phyloP scores from a whole-genome alignment of 2,113 vertebrate genomes.

The Corydoras sp. region DNA sequence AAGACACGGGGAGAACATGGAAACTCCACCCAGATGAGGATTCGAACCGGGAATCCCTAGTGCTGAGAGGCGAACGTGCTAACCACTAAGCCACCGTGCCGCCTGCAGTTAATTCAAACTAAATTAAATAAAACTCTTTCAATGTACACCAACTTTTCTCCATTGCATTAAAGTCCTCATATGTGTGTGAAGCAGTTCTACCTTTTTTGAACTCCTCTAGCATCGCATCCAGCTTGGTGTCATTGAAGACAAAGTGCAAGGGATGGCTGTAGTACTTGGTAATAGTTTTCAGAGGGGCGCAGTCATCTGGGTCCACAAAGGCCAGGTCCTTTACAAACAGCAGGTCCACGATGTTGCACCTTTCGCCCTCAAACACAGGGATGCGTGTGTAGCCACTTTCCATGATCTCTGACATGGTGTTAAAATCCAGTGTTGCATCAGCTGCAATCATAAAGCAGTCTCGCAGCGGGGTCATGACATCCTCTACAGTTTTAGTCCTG shows the following conservation, averaged over 20 bases:
- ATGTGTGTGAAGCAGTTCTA: conserved; percentile 1
- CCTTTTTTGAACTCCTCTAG: conserved; percentile 48
- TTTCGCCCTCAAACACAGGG: conserved; percentile 43
- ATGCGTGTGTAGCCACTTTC: conserved; percentile 47
- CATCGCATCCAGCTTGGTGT: conserved; percentile 48
- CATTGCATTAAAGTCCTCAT: no score
- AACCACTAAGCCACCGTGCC: no score
- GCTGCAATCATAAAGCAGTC: conserved; percentile 47
- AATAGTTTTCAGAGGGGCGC: conserved; percentile 45
- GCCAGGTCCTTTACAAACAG: conserved; percentile 48
- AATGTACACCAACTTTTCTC: no score
- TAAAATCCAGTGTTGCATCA: conserved; percentile 43
- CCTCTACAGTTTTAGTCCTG: conserved; percentile 49
- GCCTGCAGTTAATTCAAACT: no score
- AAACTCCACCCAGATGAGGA: no score
- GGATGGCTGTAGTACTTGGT: conserved; percentile 48
- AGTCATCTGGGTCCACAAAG: conserved; percentile 47
- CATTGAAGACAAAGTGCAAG: conserved; percentile 48
- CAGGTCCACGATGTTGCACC: conserved; percentile 44
- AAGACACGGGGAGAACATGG: no score
- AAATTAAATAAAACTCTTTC: no score
- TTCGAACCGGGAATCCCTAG: no score
- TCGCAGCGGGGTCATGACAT: conserved; percentile 45
- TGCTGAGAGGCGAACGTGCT: no score
- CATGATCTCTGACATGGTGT: conserved; percentile 49